Evolutionary conservation across 2,797 vertebrate genomes (phyloP).

Genomic region (Mormyrops attenuatus): DNA sequence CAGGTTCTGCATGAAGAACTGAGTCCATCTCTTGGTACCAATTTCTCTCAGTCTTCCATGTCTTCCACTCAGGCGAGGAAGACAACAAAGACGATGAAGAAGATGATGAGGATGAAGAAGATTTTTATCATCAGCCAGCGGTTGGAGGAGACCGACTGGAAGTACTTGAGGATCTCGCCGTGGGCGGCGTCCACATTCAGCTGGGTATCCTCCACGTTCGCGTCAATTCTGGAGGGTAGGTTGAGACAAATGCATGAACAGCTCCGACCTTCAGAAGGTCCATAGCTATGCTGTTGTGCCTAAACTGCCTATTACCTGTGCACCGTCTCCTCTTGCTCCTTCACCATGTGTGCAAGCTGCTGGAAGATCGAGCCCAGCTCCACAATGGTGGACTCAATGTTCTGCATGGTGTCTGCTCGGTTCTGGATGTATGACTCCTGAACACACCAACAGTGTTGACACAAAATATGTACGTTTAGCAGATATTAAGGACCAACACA

Average conservation of each 20-base stretch:
- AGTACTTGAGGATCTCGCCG: conserved; percentile 74
- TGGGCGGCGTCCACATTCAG: conserved; percentile 71
- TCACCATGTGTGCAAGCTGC: conserved; percentile 76
- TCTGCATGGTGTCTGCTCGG: conserved; percentile 72
- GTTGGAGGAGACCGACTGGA: conserved; percentile 74
- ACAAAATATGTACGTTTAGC: background rate
- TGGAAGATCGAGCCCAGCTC: conserved; percentile 78
- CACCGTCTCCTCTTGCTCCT: conserved; percentile 74
- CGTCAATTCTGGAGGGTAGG: conserved; percentile 60
- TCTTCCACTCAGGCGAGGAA: conserved; percentile 63
- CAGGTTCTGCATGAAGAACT: background rate
- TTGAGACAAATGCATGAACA: background rate
- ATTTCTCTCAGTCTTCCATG: background rate
- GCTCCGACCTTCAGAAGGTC: background rate
- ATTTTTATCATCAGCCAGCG: conserved; percentile 78
- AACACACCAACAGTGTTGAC: background rate
- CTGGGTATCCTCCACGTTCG: conserved; percentile 68
- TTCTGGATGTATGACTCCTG: conserved; percentile 73
- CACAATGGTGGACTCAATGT: conserved; percentile 75
- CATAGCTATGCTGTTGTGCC: background rate
- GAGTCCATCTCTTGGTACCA: background rate
- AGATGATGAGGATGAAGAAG: conserved; percentile 72
- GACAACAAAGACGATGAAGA: conserved; percentile 76
- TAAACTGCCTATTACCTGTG: conserved; percentile 55
- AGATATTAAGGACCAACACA: background rate